Evolutionary conservation across 2,888 invertebrate species (phyloP).

Genomic region (Cephus sareptanus): DNA sequence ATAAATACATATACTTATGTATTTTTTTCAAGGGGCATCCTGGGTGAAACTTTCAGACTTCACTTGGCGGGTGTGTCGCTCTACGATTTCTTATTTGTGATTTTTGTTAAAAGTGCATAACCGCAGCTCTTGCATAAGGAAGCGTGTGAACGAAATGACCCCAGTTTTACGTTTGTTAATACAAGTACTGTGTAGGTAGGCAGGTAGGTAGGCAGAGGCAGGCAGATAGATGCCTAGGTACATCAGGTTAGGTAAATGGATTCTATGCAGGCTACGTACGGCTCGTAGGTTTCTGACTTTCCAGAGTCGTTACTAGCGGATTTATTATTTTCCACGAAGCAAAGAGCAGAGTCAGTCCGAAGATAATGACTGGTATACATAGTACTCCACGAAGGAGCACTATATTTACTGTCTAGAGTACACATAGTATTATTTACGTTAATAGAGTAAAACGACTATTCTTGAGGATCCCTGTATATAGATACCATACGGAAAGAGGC

Average conservation of each 20-base stretch:
- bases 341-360: background rate
- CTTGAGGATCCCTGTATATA: background rate
- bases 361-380: background rate
- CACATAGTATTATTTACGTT: background rate
- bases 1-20: background rate
- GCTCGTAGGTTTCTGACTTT: background rate
- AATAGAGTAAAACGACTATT: background rate
- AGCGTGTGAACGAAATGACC: slow-evolving; percentile 59
- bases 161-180: slow-evolving; percentile 23
- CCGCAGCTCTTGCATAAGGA: slow-evolving; percentile 40
- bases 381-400: background rate
- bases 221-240: background rate
- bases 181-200: background rate
- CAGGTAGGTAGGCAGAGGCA: background rate
- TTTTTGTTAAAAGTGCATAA: background rate
- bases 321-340: background rate
- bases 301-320: background rate
- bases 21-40: background rate
- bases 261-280: background rate
- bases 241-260: background rate
- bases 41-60: background rate
- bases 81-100: background rate
- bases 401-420: background rate
- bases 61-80: background rate
- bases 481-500: background rate